Evolutionary conservation across 2,113 vertebrate species (phyloP).

Genomic region (Tonatia bakeri): DNA sequence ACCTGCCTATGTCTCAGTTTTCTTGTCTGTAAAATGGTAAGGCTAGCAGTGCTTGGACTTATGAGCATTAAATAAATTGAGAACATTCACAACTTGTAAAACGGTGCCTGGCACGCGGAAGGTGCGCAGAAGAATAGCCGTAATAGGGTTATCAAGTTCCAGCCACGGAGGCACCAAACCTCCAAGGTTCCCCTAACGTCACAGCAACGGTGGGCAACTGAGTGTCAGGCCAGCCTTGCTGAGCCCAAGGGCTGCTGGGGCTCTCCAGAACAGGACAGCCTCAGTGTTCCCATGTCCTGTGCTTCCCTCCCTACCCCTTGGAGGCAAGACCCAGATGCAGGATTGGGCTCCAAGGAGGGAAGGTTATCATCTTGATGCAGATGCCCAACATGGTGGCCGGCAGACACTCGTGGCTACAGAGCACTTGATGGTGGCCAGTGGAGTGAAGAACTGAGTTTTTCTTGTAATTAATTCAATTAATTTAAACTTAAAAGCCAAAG

Average conservation of each 20-base stretch:
- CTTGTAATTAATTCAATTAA: neutral
- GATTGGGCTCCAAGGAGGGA: neutral
- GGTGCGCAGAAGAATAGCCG: fast-evolving
- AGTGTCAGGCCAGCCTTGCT: neutral
- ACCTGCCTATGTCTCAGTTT: neutral
- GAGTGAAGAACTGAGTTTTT: neutral
- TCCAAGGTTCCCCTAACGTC: neutral
- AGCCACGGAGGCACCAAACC: neutral
- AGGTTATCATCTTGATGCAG: fast-evolving
- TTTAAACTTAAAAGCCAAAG: neutral
- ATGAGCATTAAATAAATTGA: neutral
- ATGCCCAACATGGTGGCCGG: fast-evolving
- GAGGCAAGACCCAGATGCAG: neutral
- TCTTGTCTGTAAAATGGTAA: no score
- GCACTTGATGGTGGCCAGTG: neutral
- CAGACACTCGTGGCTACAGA: neutral
- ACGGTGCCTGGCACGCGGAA: fast-evolving
- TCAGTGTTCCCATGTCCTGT: neutral
- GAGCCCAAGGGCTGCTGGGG: neutral
- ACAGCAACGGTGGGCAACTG: neutral
- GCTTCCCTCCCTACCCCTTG: fast-evolving
- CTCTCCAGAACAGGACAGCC: neutral
- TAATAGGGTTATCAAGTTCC: fast-evolving
- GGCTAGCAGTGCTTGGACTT: neutral
- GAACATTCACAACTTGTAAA: fast-evolving